phyloP scores from a whole-genome alignment of 2,797 vertebrate genomes.

The Clarias fuscus region DNA sequence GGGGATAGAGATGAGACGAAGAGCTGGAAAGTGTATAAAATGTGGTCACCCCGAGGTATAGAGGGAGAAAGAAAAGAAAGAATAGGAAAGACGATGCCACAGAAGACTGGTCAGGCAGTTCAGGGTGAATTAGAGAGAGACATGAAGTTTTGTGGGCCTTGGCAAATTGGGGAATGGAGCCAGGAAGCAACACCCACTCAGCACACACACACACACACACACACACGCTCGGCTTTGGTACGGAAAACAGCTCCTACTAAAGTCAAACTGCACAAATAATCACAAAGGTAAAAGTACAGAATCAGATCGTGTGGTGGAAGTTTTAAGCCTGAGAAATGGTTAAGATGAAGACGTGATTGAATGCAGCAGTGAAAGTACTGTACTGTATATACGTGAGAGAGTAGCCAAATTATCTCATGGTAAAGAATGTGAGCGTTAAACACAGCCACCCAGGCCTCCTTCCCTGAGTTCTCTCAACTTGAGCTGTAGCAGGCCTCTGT shows the following conservation, averaged over 20 bases:
- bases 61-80: constrained; percentile 47
- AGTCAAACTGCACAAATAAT: not conserved
- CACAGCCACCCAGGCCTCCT: constrained; percentile 65
- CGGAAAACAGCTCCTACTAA: not conserved
- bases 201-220: not conserved
- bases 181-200: constrained; percentile 29
- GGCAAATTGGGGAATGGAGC: not conserved
- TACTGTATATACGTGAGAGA: constrained; percentile 18
- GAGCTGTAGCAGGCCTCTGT: constrained; percentile 34
- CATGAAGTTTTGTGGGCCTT: not conserved
- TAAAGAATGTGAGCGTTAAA: constrained; percentile 71
- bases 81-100: not conserved
- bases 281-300: not conserved
- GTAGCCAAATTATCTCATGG: constrained; percentile 69
- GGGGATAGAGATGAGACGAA: constrained; percentile 38
- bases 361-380: constrained; percentile 20
- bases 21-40: constrained; percentile 54
- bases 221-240: not conserved
- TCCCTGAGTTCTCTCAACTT: constrained; percentile 31
- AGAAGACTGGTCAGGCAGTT: not conserved
- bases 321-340: not conserved
- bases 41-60: constrained; percentile 56
- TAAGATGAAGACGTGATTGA: not conserved
- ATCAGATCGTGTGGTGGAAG: not conserved
- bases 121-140: not conserved